Evolutionary conservation across 2,888 invertebrate genomes (phyloP).

Genomic region (Euplagia quadripunctaria): DNA sequence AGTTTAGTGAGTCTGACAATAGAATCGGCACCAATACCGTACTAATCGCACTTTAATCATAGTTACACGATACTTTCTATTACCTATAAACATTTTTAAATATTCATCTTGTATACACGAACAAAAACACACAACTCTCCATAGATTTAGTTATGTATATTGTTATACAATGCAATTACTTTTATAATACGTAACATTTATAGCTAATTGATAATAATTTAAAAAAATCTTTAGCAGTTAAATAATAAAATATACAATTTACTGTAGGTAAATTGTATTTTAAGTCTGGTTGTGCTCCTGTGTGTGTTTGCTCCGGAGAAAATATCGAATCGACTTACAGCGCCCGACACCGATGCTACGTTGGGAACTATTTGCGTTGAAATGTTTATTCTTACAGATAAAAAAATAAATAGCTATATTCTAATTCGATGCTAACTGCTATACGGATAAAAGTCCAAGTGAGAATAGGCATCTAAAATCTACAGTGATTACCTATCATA

Average conservation of each 20-base stretch:
- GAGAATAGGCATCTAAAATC: no score
- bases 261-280: background rate
- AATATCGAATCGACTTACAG: background rate
- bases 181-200: background rate
- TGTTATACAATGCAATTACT: background rate
- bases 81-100: background rate
- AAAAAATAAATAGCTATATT: no score
- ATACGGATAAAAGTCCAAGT: no score
- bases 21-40: no score
- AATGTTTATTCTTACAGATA: no score
- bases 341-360: background rate
- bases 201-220: background rate
- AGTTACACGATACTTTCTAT: background rate
- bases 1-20: no score
- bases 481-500: no score
- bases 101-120: no score
- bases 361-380: no score
- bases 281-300: background rate
- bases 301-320: background rate
- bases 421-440: no score
- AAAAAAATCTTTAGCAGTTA: background rate
- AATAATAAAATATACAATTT: background rate
- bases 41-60: background rate
- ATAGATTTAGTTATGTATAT: background rate
- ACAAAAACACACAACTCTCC: background rate